Conservation (phyloP, 2,113 vertebrate genomes). For the Pseudorhombus dupliciocellatus region DNA sequence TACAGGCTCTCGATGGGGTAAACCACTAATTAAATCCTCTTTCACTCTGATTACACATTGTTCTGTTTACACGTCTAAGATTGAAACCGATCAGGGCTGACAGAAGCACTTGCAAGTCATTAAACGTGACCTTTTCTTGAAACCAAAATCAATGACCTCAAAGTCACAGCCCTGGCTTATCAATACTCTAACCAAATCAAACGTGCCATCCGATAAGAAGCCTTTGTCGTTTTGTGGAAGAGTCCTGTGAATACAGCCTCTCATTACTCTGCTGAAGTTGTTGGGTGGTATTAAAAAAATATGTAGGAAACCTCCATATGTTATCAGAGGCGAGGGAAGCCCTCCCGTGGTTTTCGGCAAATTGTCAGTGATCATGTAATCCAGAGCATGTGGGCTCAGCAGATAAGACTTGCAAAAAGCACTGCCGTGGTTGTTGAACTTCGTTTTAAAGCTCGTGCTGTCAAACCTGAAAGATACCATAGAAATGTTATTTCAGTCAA, state of each 20-base stretch:
- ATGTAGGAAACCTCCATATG: background rate
- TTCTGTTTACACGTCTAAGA: conserved; percentile 53
- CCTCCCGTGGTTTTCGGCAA: background rate
- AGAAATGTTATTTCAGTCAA: conserved; percentile 30
- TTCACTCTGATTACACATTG: conserved; percentile 47
- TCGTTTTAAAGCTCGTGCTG: conserved; percentile 38
- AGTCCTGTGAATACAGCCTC: conserved; percentile 14
- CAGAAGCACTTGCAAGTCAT: conserved; percentile 60
- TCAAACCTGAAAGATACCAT: conserved; percentile 32
- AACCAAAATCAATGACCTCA: conserved; percentile 71
- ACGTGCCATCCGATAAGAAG: conserved; percentile 29
- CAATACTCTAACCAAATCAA: conserved; percentile 60
- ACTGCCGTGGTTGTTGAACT: conserved; percentile 11
- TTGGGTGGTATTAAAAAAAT: background rate
- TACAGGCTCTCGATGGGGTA: background rate
- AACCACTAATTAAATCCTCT: conserved; percentile 46
- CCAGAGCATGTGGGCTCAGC: background rate
- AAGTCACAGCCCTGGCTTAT: conserved; percentile 64
- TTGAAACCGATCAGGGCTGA: conserved; percentile 46
- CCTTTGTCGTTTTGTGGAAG: conserved; percentile 12
- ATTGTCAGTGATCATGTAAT: conserved; percentile 11
- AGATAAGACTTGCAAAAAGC: conserved; percentile 6
- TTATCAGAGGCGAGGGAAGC: background rate
- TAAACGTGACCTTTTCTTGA: conserved; percentile 76
- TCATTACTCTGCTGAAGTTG: conserved; percentile 17